Evolutionary conservation across 1,140 invertebrate genomes (phyloP), one percentile per base, ranked within the genome.

Genomic region (Sogatella furcifera): DNA sequence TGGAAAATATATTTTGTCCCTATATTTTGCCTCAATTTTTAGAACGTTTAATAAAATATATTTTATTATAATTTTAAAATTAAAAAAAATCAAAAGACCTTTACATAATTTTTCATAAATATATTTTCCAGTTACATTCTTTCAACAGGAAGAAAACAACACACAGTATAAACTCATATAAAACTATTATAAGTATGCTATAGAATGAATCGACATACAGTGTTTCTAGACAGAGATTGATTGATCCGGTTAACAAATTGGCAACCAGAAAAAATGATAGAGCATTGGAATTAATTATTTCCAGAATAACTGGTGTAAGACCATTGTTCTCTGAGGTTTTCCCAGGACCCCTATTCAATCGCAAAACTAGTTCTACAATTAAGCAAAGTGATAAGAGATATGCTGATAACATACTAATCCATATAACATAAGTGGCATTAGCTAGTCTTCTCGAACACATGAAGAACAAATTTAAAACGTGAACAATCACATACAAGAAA

Each of bases 221-320:
- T 43, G 88, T 88, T 62, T 79, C 73, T 13, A 89, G 71, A 22
- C 71, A 71, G 65, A 89, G 73, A 76, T 95, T 94, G 13, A 94
- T 75, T 22, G 83, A 57, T 42, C 91, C 91, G 21, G 90, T 94
- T 10, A 87, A 68, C 17, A 94, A 41, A 77, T 94, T 95, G 3
- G 81, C 80, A 1, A 87, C 42, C 42, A 94, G 71, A 72, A 95
- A 95, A 70, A 86, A 90, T 15, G 80, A 63, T 28, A 95, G 72
- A 11, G 86, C 86, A 74, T 90, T 90, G 55, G 80, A 80, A 74
- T 88, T 88, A 28, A 90, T 77, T 43, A 80, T 78, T 67, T 81
- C 74, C 44, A 85, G 78, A 58, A 86, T 79, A 14, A 80, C 70
- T 14, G 84, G 80, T 11, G 76, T 70, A 64, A 67, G 43, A 52